phyloP scores from a whole-genome alignment of 23 tunicate genomes.

The Diplosoma virens region DNA sequence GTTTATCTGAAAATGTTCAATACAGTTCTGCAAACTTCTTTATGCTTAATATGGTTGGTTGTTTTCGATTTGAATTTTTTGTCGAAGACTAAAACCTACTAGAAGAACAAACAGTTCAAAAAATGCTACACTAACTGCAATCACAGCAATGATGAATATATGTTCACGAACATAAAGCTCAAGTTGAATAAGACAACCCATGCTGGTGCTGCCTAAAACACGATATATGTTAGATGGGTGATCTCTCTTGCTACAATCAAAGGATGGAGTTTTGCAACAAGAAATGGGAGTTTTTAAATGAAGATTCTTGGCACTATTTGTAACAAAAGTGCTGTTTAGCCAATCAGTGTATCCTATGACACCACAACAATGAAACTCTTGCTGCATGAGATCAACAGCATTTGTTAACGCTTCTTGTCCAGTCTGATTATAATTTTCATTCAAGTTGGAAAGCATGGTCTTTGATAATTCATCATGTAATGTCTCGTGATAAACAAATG shows the following conservation, averaged over 20 bases:
- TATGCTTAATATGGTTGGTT: conserved; percentile 38
- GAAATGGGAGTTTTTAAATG: conserved; percentile 73
- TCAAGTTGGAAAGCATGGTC: conserved; percentile 47
- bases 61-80: conserved; percentile 38
- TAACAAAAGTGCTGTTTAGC: conserved; percentile 46
- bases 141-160: conserved; percentile 66
- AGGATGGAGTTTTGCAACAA: conserved; percentile 77
- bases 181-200: conserved; percentile 76
- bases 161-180: conserved; percentile 67
- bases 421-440: conserved; percentile 71
- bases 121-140: conserved; percentile 77
- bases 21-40: too few relatives aligned
- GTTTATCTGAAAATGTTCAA: too few relatives aligned
- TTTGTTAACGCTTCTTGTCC: conserved; percentile 53
- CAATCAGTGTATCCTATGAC: conserved; percentile 62
- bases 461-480: conserved; percentile 51
- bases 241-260: conserved; percentile 59
- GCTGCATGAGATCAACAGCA: conserved; percentile 90
- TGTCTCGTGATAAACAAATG: conserved; percentile 68
- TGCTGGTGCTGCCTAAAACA: conserved; percentile 42
- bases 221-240: conserved; percentile 95
- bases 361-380: conserved; percentile 89
- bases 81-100: conserved; percentile 68
- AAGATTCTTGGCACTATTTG: conserved; percentile 1
- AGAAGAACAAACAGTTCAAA: conserved; percentile 71